A percentile compares a stretch with the other conserved stretches of the same genome.
Conservation (phyloP, 2,888 invertebrate genomes). For the Helleia helle region DNA sequence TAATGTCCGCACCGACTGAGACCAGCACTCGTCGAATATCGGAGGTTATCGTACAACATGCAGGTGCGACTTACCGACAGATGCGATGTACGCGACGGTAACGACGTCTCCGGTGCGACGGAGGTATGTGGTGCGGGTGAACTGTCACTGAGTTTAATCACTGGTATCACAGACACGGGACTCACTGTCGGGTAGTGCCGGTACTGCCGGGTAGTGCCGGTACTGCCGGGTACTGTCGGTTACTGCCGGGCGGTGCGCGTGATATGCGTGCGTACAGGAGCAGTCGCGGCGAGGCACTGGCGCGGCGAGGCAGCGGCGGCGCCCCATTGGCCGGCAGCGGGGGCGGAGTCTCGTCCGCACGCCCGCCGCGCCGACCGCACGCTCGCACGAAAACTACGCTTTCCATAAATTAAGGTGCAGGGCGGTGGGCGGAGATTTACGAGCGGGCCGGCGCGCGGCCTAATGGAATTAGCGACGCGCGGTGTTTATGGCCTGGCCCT, state of each 20-base stretch:
- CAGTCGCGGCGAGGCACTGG: constrained; percentile 16
- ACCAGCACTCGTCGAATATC: too few relatives aligned
- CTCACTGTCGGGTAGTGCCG: constrained; percentile 20
- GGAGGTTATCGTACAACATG: too few relatives aligned
- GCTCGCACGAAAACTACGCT: too few relatives aligned
- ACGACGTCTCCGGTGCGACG: neutral
- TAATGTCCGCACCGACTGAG: too few relatives aligned
- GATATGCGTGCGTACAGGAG: constrained; percentile 2
- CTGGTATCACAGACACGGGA: constrained; percentile 11
- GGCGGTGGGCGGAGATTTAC: constrained; percentile 41
- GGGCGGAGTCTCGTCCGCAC: constrained; percentile 13
- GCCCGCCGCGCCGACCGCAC: constrained; percentile 23
- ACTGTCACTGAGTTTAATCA: constrained; percentile 5
- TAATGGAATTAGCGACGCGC: constrained; percentile 54
- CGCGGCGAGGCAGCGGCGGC: constrained; percentile 20
- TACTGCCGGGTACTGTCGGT: constrained; percentile 11
- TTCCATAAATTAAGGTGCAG: too few relatives aligned
- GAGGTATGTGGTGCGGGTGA: neutral
- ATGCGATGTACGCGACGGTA: neutral
- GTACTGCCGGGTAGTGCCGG: constrained; percentile 2
- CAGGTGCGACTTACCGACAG: neutral
- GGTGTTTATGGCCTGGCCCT: constrained; percentile 5
- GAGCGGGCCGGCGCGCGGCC: constrained; percentile 42
- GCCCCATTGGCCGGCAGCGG: constrained; percentile 20
- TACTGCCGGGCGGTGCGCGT: constrained; percentile 5